A percentile compares a stretch with the other conserved stretches of the same genome.
Evolutionary conservation across 2,797 vertebrate genomes (phyloP).

Genomic region (Natrix natrix): DNA sequence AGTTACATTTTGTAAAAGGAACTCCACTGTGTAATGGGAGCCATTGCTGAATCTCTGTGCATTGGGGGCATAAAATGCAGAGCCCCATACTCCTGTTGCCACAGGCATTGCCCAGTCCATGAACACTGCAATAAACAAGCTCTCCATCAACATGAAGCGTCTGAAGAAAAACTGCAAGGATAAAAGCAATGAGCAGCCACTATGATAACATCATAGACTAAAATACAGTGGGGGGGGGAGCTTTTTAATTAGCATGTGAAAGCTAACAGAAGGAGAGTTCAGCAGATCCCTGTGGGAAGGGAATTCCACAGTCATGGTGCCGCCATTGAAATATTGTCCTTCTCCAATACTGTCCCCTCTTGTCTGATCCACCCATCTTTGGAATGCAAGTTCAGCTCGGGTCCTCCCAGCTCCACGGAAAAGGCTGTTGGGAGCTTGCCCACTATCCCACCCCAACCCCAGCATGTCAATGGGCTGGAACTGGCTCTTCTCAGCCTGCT

Average conservation of each 20-base stretch:
- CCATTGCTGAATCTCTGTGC: not conserved
- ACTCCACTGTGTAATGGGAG: not conserved
- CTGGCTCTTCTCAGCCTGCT: not conserved
- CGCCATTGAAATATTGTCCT: not conserved
- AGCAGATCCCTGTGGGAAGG: not conserved
- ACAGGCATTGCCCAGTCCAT: not conserved
- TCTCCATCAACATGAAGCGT: not conserved
- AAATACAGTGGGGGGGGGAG: not conserved
- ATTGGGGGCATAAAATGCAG: not conserved
- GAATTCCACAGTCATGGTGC: not conserved
- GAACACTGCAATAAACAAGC: not conserved
- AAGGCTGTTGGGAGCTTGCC: not conserved
- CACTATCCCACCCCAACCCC: no score
- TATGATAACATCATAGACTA: not conserved
- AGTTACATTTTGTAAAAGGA: not conserved
- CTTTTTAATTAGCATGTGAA: not conserved
- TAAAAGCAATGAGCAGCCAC: not conserved
- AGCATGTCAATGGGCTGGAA: not conserved
- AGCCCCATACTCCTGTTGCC: not conserved
- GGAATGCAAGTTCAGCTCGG: not conserved
- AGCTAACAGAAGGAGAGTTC: not conserved
- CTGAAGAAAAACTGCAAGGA: not conserved
- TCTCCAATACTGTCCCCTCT: not conserved
- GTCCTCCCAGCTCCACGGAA: not conserved
- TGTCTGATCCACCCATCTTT: not conserved